These are phyloP conservation scores for Cavia aperea DNA, from an alignment of 2,113 vertebrate species.

Conservation along the genomic window DNA sequence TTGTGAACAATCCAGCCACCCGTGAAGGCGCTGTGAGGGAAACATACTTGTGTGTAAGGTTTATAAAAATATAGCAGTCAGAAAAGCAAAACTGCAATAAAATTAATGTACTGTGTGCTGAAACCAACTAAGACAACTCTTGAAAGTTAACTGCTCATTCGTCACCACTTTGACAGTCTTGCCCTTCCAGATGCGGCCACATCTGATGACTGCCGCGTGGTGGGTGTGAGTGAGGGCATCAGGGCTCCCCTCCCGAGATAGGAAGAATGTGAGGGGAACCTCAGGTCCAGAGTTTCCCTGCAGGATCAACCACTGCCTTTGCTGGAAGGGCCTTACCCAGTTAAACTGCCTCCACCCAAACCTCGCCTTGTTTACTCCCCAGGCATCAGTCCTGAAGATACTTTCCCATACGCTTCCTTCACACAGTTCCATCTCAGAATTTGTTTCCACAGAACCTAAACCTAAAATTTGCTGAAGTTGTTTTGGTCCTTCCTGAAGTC, in stretches of 20 bases:
- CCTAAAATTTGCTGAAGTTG: not conserved
- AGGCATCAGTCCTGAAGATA: not conserved
- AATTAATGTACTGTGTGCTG: not conserved
- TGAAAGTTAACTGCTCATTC: not conserved
- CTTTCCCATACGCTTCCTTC: not conserved
- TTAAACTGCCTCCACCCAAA: not conserved
- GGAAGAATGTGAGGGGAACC: not conserved
- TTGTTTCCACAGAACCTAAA: not conserved
- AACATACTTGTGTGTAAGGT: not conserved
- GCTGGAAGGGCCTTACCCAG: not conserved
- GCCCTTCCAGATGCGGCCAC: not conserved
- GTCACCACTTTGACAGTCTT: not conserved
- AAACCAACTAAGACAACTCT: not conserved
- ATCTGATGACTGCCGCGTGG: not conserved
- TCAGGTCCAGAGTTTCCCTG: not conserved
- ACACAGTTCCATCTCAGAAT: not conserved
- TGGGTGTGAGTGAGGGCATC: not conserved
- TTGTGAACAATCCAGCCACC: not conserved
- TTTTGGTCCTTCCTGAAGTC: slow-evolving; percentile 1
- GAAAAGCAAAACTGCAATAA: slow-evolving; percentile 4
- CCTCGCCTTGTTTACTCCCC: not conserved
- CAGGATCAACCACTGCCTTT: not conserved
- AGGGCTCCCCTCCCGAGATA: not conserved
- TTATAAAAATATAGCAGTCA: not conserved
- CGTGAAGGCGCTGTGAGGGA: not conserved